phyloP scores from a whole-genome alignment of 2,888 invertebrate genomes.

The Lepas anatifera region DNA sequence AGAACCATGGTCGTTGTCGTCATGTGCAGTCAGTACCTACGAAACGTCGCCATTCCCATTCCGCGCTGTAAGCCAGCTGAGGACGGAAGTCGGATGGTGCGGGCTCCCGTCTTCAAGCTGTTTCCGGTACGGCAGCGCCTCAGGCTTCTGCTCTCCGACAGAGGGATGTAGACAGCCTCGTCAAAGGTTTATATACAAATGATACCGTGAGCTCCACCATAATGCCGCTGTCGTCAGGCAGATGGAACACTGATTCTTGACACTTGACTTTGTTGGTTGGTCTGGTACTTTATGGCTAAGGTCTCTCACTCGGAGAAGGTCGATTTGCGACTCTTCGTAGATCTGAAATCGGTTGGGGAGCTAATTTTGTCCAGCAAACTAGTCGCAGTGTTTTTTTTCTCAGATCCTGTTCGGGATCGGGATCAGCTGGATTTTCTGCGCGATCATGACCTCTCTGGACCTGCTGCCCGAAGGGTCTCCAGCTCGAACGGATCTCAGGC shows the following conservation, averaged over 20 bases:
- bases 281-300: no score
- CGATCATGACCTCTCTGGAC: slow-evolving; percentile 50
- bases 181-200: no score
- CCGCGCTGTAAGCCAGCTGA: slow-evolving; percentile 35
- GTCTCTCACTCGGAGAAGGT: no score
- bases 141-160: no score
- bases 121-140: no score
- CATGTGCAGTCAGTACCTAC: slow-evolving; percentile 64
- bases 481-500: slow-evolving; percentile 51
- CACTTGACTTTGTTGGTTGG: no score
- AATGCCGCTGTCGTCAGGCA: no score
- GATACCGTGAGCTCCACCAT: no score
- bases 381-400: no score
- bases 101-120: slow-evolving; percentile 62
- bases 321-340: no score
- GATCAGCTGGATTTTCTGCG: slow-evolving; percentile 63
- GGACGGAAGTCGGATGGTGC: slow-evolving; percentile 45
- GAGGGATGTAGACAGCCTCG: no score
- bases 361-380: slow-evolving; percentile 64
- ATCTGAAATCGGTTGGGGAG: slow-evolving; percentile 59
- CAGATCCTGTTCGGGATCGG: slow-evolving; percentile 61
- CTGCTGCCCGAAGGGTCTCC: slow-evolving; percentile 51
- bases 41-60: slow-evolving; percentile 49
- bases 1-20: slow-evolving; percentile 63
- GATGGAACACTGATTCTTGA: no score